Evolutionary conservation across 2,888 invertebrate species (phyloP), one percentile per base, ranked within the genome.

Genomic region (Calliopum simillimum): DNA sequence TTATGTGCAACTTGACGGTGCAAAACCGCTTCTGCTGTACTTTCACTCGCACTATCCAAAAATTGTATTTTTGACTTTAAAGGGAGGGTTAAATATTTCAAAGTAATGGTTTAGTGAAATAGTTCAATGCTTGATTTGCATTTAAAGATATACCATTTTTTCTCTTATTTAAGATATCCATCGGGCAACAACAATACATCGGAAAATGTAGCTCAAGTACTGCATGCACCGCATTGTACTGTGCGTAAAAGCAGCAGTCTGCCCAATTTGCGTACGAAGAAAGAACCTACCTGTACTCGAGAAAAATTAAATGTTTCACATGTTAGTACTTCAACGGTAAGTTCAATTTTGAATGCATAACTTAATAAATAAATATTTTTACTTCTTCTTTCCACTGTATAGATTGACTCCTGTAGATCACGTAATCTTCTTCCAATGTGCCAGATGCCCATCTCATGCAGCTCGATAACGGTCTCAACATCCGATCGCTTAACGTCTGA

Each of bases 201-300:
- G 66, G 88, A 89, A 33, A 47, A 58, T 49, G 53, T 82, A 88
- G 88, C 76, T 88, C 76, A 72, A 33, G 49, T 71, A 21, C 63
- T 74, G 62, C 89, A 90, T 74, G 80, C 85, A 67, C 81, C 79
- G 83, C 89, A 82, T 83, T 89, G 87, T 87, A 90, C 87, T 77
- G 89, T 88, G 76, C 89, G 87, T 71, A 93, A 93, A 87, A 93
- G 94, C 86, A 92, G 90, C 86, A 94, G 94, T 86, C 89, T 94
- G 87, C 94, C 94, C 74, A 93, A 94, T 86, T 87, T 93, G 72
- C 87, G 89, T 85, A 74, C 80, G 56, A 79, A 78, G 74, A 77
- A 77, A 71, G 73, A 76, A 64, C 71, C 74, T 62, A 76, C 72
- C 19, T 74, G 67, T 51, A 73, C 71, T 23, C 55, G 49, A 59